These are phyloP conservation scores for Dolichoris vasculosae DNA, from an alignment of 1,140 invertebrate species.

Conservation along the genomic window DNA sequence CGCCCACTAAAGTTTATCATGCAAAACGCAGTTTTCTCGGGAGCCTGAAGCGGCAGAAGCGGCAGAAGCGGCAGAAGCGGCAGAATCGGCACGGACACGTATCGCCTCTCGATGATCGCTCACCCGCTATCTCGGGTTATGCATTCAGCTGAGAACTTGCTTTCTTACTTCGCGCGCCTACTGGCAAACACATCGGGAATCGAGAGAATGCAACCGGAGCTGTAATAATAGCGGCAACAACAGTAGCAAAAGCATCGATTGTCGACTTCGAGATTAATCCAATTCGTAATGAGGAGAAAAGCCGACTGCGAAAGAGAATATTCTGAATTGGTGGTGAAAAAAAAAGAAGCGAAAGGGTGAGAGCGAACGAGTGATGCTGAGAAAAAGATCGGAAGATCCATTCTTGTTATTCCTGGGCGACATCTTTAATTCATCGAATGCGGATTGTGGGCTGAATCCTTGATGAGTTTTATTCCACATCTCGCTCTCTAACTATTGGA, in stretches of 20 bases:
- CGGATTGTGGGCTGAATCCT: slow-evolving; percentile 73
- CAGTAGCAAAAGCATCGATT: not conserved
- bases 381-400: slow-evolving; percentile 48
- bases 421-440: slow-evolving; percentile 75
- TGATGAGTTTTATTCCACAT: slow-evolving; percentile 75
- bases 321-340: not conserved
- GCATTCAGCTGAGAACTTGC: slow-evolving; percentile 10
- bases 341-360: slow-evolving; percentile 13
- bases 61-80: no score
- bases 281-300: slow-evolving; percentile 52
- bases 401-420: slow-evolving; percentile 72
- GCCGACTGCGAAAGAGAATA: not conserved
- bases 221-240: not conserved
- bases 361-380: slow-evolving; percentile 8
- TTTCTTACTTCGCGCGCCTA: not conserved
- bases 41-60: no score
- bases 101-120: not conserved
- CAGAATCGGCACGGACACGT: not conserved
- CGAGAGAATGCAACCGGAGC: not conserved
- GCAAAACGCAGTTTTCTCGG: slow-evolving; percentile 18
- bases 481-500: slow-evolving; percentile 72
- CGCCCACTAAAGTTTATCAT: not conserved
- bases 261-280: slow-evolving; percentile 28
- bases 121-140: not conserved
- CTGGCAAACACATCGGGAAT: not conserved